Base-by-base conservation (phyloP, 2,888 invertebrate species). In the Mycogona germanica region DNA sequence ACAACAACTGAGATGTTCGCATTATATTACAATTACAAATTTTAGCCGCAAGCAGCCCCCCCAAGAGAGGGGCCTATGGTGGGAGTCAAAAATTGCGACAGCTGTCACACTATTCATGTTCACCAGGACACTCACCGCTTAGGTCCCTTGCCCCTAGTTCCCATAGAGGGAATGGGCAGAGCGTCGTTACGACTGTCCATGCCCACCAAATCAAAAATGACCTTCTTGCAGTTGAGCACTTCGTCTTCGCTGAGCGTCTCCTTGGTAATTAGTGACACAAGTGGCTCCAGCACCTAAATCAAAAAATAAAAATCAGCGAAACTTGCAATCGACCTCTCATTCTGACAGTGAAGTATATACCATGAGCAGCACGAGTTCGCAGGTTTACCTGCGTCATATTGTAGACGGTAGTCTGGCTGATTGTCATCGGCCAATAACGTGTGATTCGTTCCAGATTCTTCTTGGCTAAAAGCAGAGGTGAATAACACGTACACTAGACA, bases 361-460 rank as follows among this genome's bases (percentile, higher is more conserved):
- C n/a, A n/a, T n/a, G n/a, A n/a, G n/a, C n/a, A n/a, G 7, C 42
- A 9, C 9, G 12, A 41, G 19, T 9, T 17, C 14, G n/a, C 30
- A 35, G 23, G 29, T 53, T 55, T 52, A 60, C 60, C 19, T 55
- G 50, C 65, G 84, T 82, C 59, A 88, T 71, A 67, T 88, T 89
- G 63, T 86, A 92, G 66, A 93, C 81, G 29, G 91, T 76, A 0
- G 91, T 91, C 3, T 87, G 84, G 23, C 87, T 85, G 59, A 92
- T 84, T 0, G 89, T 89, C 59, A 93, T 63, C 0, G 76, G 76
- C 75, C 75, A 76, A 69, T 87, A 91, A 52, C 84, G 81, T 0
- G 92, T 85, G 62, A 85, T 81, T 26, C 88, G 73, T 60, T 81
- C 81, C 9, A 95, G 67, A 42, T 82, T 75, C 0, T 78, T 73